Evolutionary conservation across 2,888 invertebrate species (phyloP).

Genomic region (Pelosia muscerda): DNA sequence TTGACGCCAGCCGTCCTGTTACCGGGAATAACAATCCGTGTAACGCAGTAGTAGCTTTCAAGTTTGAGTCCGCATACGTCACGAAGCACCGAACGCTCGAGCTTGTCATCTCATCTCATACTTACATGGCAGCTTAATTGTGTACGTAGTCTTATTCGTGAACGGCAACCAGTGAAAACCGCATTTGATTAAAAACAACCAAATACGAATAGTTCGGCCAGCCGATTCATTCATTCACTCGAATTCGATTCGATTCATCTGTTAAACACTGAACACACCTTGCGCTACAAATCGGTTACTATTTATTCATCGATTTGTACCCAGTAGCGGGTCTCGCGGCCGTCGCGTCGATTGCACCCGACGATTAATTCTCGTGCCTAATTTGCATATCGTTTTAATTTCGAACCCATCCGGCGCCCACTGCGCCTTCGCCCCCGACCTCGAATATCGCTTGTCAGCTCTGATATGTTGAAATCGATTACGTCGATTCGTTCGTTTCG

Average conservation of each 20-base stretch:
- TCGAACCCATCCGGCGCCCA: slow-evolving; percentile 83
- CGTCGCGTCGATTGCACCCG: slow-evolving; percentile 77
- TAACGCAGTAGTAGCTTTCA: slow-evolving; percentile 71
- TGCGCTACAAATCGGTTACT: slow-evolving; percentile 76
- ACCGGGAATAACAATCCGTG: slow-evolving; percentile 66
- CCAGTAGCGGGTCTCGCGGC: slow-evolving; percentile 76
- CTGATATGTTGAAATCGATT: slow-evolving; percentile 82
- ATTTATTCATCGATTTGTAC: slow-evolving; percentile 84
- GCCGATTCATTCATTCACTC: slow-evolving; percentile 71
- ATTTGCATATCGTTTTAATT: slow-evolving; percentile 86
- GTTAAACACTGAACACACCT: slow-evolving; percentile 74
- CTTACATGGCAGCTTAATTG: slow-evolving; percentile 40
- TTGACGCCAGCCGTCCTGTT: slow-evolving; percentile 56
- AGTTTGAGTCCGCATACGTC: slow-evolving; percentile 48
- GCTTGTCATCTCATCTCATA: slow-evolving; percentile 38
- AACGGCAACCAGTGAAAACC: slow-evolving; percentile 68
- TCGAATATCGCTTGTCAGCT: slow-evolving; percentile 78
- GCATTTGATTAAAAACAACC: slow-evolving; percentile 68
- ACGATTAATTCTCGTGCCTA: slow-evolving; percentile 78
- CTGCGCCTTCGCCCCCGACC: slow-evolving; percentile 76
- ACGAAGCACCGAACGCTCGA: slow-evolving; percentile 40
- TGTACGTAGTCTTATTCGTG: slow-evolving; percentile 56
- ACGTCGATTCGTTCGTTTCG: slow-evolving; percentile 74
- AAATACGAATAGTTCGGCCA: slow-evolving; percentile 65
- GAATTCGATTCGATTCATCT: slow-evolving; percentile 72